phyloP scores from a whole-genome alignment of 37 sponge, comb jelly and placozoan genomes.

The Geodia barretti region DNA sequence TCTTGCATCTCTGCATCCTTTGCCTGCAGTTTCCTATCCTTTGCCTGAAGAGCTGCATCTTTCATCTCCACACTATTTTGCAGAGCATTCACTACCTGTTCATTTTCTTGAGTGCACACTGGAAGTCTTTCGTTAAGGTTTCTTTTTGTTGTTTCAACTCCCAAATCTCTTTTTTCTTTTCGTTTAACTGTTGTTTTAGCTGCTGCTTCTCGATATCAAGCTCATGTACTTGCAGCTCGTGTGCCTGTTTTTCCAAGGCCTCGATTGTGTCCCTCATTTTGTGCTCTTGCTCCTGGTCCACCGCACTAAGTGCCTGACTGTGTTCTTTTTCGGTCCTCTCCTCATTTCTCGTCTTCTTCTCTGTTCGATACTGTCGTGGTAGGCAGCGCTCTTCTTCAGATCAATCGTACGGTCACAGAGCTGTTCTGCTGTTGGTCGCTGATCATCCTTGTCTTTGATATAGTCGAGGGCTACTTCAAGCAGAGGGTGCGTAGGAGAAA shows the following conservation, averaged over 20 bases:
- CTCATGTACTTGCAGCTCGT: neutral
- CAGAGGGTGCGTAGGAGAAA: constrained; percentile 15
- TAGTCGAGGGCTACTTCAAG: neutral
- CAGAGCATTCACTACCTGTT: neutral
- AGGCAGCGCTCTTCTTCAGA: neutral
- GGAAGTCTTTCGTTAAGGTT: neutral
- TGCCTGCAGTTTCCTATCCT: neutral
- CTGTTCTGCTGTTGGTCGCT: constrained; percentile 6
- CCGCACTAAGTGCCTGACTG: neutral
- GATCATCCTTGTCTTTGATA: neutral
- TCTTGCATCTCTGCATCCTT: neutral
- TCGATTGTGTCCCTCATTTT: neutral
- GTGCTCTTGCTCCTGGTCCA: neutral
- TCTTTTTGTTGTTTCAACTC: neutral
- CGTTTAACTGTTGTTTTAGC: neutral
- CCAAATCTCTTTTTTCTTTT: neutral
- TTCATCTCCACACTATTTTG: neutral
- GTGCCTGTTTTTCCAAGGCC: neutral
- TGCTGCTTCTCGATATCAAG: neutral
- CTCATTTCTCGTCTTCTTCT: no score
- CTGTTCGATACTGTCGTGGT: neutral
- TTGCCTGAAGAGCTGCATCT: no score
- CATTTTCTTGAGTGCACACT: neutral
- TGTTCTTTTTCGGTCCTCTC: no score
- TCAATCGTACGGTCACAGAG: neutral